Conservation (phyloP, 2,888 invertebrate genomes). For the Gastrophysa polygoni region DNA sequence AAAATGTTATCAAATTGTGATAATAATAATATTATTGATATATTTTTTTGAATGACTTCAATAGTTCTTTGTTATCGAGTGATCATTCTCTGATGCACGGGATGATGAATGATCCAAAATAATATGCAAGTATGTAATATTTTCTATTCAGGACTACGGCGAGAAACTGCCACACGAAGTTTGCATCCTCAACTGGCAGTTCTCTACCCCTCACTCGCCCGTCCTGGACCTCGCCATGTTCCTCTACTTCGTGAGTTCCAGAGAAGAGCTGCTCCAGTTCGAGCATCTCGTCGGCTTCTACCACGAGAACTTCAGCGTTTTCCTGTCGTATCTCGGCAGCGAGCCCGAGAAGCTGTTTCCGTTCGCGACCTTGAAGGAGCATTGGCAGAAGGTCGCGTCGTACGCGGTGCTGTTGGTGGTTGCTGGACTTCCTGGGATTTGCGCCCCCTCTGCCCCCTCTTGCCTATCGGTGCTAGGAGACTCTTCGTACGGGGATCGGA, state of each 20-base stretch:
- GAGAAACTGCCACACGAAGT: not conserved
- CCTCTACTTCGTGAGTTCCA: conserved; percentile 16
- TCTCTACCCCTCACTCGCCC: conserved; percentile 19
- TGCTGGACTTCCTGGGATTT: conserved; percentile 10
- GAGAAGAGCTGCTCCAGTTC: conserved; percentile 9
- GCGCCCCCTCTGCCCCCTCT: no score
- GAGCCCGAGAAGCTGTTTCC: conserved; percentile 15
- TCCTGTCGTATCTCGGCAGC: not conserved
- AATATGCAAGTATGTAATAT: not conserved
- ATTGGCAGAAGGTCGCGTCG: conserved; percentile 8
- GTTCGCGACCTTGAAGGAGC: conserved; percentile 13
- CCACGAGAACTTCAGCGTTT: conserved; percentile 5
- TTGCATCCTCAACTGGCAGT: conserved; percentile 18
- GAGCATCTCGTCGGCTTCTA: conserved; percentile 18
- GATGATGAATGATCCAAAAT: not conserved
- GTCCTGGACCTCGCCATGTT: conserved; percentile 17
- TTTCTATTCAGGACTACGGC: conserved; percentile 13
- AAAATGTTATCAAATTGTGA: no score
- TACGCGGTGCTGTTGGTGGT: conserved; percentile 15
- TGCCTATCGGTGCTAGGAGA: not conserved
- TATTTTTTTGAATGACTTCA: no score
- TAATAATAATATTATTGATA: no score
- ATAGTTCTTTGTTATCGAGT: no score
- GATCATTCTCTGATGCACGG: not conserved
- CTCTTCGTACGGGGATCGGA: not conserved